These are phyloP conservation scores for Apis dorsata DNA, from an alignment of 1,140 invertebrate species.

Conservation along the genomic window DNA sequence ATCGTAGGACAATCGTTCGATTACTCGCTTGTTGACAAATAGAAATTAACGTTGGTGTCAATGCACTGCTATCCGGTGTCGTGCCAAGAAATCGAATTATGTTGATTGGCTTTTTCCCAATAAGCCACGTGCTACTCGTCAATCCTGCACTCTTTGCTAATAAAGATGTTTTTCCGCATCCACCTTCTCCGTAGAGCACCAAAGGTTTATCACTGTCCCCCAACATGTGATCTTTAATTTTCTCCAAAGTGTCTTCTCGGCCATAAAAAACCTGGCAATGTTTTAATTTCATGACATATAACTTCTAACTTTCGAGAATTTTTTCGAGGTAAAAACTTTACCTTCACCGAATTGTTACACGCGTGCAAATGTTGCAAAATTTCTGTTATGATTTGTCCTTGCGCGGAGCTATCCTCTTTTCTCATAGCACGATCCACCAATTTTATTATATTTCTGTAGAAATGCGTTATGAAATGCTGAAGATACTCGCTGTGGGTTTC, in stretches of 20 bases:
- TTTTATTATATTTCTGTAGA: conserved; percentile 96
- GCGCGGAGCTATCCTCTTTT: conserved; percentile 95
- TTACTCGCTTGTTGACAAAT: conserved; percentile 93
- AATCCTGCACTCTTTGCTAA: conserved; percentile 95
- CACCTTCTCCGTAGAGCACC: conserved; percentile 96
- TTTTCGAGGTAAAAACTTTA: conserved; percentile 59
- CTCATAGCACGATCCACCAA: conserved; percentile 96
- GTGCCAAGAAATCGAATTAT: conserved; percentile 97
- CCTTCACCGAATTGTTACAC: conserved; percentile 96
- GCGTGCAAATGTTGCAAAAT: conserved; percentile 98
- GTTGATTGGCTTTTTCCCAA: conserved; percentile 88
- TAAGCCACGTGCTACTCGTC: conserved; percentile 86
- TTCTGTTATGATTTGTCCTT: conserved; percentile 96
- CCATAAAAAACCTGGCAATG: conserved; percentile 92
- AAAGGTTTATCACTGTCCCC: conserved; percentile 92
- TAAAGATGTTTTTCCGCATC: conserved; percentile 98
- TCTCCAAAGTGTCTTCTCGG: conserved; percentile 91
- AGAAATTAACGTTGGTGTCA: conserved; percentile 96
- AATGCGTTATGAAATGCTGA: conserved; percentile 96
- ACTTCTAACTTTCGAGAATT: not conserved
- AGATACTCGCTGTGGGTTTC: conserved; percentile 97
- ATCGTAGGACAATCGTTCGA: not conserved
- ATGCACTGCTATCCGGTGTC: conserved; percentile 96
- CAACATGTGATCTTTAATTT: conserved; percentile 92
- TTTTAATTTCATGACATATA: too few species aligned